A percentile compares a stretch with the other conserved stretches of the same genome.
These are phyloP conservation scores for Pangasianodon hypophthalmus DNA, from an alignment of 2,113 vertebrate species.

Conservation along the genomic window DNA sequence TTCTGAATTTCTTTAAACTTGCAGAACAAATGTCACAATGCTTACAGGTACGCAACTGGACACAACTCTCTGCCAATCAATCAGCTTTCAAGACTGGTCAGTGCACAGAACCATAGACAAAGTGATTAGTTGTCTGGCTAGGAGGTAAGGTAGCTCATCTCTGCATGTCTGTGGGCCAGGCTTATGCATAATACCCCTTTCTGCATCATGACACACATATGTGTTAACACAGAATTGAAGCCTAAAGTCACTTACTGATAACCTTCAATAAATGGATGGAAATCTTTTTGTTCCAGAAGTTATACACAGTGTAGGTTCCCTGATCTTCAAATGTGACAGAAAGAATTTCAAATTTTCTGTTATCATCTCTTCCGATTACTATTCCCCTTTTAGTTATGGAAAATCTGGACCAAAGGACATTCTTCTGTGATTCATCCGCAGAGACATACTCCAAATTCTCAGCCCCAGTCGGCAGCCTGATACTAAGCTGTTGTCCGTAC, in stretches of 20 bases:
- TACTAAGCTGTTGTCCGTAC: neutral
- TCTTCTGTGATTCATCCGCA: neutral
- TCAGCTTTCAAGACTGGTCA: neutral
- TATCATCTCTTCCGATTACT: slow-evolving; percentile 43
- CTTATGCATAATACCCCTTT: neutral
- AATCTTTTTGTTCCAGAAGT: slow-evolving; percentile 53
- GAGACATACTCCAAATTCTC: slow-evolving; percentile 55
- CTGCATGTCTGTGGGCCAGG: neutral
- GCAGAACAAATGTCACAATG: neutral
- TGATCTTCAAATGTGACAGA: slow-evolving; percentile 63
- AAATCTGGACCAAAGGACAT: neutral
- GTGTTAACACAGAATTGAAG: neutral
- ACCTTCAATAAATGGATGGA: slow-evolving; percentile 58
- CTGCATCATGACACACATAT: neutral
- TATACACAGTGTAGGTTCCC: slow-evolving; percentile 60
- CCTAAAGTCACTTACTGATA: slow-evolving; percentile 53
- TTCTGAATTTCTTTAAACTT: neutral
- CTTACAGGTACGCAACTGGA: neutral
- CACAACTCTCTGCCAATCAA: neutral
- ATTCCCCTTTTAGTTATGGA: slow-evolving; percentile 36
- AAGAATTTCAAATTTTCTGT: slow-evolving; percentile 49
- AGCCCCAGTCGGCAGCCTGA: neutral
- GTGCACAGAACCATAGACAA: neutral
- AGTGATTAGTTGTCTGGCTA: neutral
- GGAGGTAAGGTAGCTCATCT: neutral